Evolutionary conservation across 30 jellyfish, hydroid and myxozoan species (phyloP).

Genomic region (Aurelia aurita): DNA sequence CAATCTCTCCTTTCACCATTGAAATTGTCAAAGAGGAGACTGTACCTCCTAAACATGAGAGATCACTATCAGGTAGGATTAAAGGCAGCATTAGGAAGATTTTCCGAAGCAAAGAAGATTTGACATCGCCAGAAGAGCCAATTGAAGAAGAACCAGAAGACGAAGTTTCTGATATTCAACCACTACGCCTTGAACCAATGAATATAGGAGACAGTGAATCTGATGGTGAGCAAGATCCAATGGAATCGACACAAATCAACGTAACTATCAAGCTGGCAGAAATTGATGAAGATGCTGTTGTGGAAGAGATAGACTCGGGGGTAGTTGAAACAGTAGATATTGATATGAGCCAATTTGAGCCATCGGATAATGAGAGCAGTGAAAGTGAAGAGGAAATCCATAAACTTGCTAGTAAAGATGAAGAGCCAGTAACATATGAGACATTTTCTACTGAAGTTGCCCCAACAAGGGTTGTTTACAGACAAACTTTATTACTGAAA

Average conservation of each 20-base stretch:
- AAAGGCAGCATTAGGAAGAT: neutral
- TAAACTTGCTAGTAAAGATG: neutral
- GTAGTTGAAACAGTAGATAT: too few species aligned
- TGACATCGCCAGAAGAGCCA: neutral
- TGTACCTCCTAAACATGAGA: neutral
- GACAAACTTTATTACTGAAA: neutral
- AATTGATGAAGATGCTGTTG: too few species aligned
- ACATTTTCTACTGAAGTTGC: neutral
- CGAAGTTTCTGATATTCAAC: neutral
- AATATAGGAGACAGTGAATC: neutral
- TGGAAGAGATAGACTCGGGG: too few species aligned
- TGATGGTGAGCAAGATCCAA: too few species aligned
- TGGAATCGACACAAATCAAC: too few species aligned
- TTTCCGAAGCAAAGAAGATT: neutral
- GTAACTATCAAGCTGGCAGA: too few species aligned
- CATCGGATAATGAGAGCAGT: too few species aligned
- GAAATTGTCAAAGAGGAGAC: neutral
- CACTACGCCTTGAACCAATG: slow-evolving; percentile 6
- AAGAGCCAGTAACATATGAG: neutral
- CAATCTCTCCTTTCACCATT: neutral
- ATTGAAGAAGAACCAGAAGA: slow-evolving; percentile 1
- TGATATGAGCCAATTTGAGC: too few species aligned
- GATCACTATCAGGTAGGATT: neutral
- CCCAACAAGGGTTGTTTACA: slow-evolving; percentile 8
- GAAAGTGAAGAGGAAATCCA: neutral